phyloP scores from a whole-genome alignment of 2,113 vertebrate genomes.

The Dendrocopos noguchii region DNA sequence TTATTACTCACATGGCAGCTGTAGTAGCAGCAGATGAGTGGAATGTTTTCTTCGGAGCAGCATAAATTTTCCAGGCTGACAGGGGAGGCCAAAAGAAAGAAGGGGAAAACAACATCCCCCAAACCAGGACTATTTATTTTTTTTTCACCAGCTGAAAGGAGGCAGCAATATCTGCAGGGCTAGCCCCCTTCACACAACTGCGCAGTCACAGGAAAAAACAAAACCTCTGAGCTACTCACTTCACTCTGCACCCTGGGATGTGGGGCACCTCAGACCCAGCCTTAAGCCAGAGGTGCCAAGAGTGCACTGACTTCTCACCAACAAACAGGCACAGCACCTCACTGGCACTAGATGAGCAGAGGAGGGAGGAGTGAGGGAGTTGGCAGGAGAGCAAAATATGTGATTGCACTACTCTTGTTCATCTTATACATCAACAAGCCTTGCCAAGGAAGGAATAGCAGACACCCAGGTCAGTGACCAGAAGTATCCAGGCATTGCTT shows the following conservation, averaged over 20 bases:
- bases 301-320: not conserved
- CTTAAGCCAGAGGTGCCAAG: not conserved
- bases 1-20: conserved; percentile 24
- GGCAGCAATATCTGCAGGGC: not conserved
- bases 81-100: not conserved
- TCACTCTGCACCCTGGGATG: not conserved
- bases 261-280: not conserved
- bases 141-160: not conserved
- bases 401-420: not conserved
- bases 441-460: not conserved
- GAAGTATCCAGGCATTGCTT: not conserved
- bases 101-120: not conserved
- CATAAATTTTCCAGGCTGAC: conserved; percentile 54
- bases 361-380: not conserved
- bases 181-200: not conserved
- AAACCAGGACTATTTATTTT: not conserved
- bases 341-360: not conserved
- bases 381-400: accelerated
- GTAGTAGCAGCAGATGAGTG: conserved; percentile 15
- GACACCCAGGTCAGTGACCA: not conserved
- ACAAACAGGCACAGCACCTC: not conserved
- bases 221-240: not conserved
- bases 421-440: not conserved
- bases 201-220: not conserved
- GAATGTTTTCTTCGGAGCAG: not conserved